A percentile compares a stretch with the other conserved stretches of the same genome.
These are phyloP conservation scores for Paratrypauchen microcephalus DNA, from an alignment of 2,797 vertebrate species.

Conservation along the genomic window DNA sequence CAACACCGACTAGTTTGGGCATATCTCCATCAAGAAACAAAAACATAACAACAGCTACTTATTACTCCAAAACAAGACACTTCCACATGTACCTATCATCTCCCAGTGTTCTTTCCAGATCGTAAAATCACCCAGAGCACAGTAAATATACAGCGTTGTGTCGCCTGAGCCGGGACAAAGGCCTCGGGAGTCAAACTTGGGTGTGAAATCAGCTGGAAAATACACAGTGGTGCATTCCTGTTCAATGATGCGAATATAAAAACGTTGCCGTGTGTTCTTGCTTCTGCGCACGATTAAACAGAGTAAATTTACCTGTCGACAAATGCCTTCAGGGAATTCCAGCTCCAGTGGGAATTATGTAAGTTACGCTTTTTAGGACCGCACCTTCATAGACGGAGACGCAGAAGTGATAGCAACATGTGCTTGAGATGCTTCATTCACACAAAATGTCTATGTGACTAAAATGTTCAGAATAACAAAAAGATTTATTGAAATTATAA, in stretches of 20 bases:
- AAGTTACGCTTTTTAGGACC: not conserved
- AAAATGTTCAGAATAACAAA: too few relatives aligned
- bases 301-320: slow-evolving; percentile 1
- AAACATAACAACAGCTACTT: not conserved
- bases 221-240: slow-evolving; percentile 4
- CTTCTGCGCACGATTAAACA: not conserved
- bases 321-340: slow-evolving; percentile 34
- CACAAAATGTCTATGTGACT: not conserved
- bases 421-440: not conserved
- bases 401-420: too few relatives aligned
- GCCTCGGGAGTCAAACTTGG: not conserved
- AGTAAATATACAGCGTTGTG: not conserved
- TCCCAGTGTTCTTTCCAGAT: slow-evolving; percentile 1
- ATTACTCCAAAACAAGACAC: not conserved
- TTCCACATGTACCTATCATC: not conserved
- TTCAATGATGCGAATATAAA: not conserved
- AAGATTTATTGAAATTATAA: too few relatives aligned
- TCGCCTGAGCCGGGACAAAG: not conserved
- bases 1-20: not conserved
- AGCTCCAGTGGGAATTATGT: slow-evolving; percentile 8
- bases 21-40: not conserved
- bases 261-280: not conserved
- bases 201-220: slow-evolving; percentile 9
- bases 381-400: not conserved
- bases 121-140: not conserved